Evolutionary conservation across 2,797 vertebrate species (phyloP), one percentile per base, ranked within the genome.

Genomic region (Pantherophis vulpinus): DNA sequence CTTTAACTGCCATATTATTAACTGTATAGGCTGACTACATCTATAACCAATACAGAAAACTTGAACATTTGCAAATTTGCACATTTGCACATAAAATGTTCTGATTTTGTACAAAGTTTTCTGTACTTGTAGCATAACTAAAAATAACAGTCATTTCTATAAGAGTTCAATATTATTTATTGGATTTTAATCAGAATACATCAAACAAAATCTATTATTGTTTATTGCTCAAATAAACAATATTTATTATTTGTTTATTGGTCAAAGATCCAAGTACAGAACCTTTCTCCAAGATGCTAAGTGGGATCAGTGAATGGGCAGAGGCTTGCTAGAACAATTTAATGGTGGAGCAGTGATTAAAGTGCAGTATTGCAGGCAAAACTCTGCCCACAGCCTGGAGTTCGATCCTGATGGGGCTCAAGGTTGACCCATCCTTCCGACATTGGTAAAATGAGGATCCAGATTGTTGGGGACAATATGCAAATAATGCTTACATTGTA

Each of bases 81-180:
- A 42, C 37, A 88, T 95, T 92, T 61, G 83, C 54, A 92, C 9
- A 16, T 74, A 66, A 95, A 94, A 54, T 23, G 20, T 16, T 55
- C 6, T 92, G 20, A 60, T 61, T 89, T 94, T 66, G 66, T 91
- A 83, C 90, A 70, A 87, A 18, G 55, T 94, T 56, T 91, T 8
- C 27, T 27, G 29, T 9, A 51, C 90, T 42, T 86, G 2, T 13
- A 89, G 59, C 13, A 87, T 5, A 11, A 61, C 55, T 25, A 0
- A 91, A 51, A 29, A 37, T 8, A 3, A 0, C 10, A 93, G 91
- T 55, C 2, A 23, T 42, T 88, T 55, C 23, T 63, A 93, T 37
- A 93, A 89, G 20, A 42, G 87, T 55, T 91, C 59, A 91, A 8
- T 87, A 51, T 87, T 56, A 9, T 70, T 29, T 32, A 70, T 92